A percentile compares a stretch with the other conserved stretches of the same genome.
These are phyloP conservation scores for Trachymyrmex septentrionalis DNA, from an alignment of 1,140 invertebrate species.

Conservation along the genomic window DNA sequence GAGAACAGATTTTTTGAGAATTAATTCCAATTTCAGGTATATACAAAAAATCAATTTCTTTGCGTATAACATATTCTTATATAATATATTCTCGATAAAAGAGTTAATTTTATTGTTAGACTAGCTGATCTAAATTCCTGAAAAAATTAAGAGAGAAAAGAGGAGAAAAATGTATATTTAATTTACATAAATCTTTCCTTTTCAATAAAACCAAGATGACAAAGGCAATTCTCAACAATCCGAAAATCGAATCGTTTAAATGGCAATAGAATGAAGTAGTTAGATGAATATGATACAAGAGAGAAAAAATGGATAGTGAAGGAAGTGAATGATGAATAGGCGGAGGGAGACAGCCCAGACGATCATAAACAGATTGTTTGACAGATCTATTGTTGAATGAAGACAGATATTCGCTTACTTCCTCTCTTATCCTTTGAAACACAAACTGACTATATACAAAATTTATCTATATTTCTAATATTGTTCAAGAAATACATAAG, in stretches of 20 bases:
- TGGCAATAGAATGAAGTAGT: constrained; percentile 58
- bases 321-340: constrained; percentile 9
- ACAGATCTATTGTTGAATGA: constrained; percentile 26
- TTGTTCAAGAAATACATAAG: constrained; percentile 42
- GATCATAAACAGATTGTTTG: not conserved
- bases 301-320: constrained; percentile 8
- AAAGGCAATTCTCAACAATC: constrained; percentile 52
- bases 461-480: constrained; percentile 39
- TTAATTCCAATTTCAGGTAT: not conserved
- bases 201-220: not conserved
- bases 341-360: not conserved
- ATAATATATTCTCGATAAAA: constrained; percentile 1
- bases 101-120: not conserved
- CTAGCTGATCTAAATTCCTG: not conserved
- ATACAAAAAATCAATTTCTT: not conserved
- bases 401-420: constrained; percentile 3
- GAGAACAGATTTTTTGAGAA: not conserved
- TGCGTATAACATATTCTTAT: too few species aligned
- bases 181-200: not conserved
- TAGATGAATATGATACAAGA: constrained; percentile 12
- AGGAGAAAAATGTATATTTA: not conserved
- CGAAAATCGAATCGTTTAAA: constrained; percentile 70
- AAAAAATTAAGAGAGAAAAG: not conserved
- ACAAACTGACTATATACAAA: constrained; percentile 36
- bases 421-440: not conserved